Conservation (phyloP, 2,113 vertebrate species). For the Lagopus muta region DNA sequence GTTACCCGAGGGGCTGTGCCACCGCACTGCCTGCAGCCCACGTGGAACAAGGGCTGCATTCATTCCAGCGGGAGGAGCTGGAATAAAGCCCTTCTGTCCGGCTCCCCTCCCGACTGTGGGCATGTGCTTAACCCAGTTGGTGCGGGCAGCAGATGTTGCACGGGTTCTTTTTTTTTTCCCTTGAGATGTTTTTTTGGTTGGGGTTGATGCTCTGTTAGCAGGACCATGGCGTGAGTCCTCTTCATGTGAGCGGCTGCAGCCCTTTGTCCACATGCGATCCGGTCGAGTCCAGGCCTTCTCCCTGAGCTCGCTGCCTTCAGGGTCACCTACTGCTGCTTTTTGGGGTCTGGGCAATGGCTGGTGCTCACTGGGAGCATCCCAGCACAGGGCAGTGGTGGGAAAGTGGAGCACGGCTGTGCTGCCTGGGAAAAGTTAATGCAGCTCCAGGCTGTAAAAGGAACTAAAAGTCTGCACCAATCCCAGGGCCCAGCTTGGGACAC, state of each 20-base stretch:
- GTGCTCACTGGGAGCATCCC: neutral
- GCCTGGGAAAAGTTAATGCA: fast-evolving
- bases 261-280: neutral
- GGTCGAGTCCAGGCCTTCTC: neutral
- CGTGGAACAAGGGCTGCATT: neutral
- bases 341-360: neutral
- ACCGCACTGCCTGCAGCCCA: neutral
- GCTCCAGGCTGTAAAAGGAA: neutral
- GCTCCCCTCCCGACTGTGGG: fast-evolving
- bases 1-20: neutral
- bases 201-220: fast-evolving
- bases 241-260: neutral
- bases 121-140: fast-evolving
- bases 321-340: neutral
- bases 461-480: neutral
- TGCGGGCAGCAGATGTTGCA: fast-evolving
- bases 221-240: fast-evolving
- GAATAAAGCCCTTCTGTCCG: slow-evolving; percentile 38
- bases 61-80: fast-evolving
- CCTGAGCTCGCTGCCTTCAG: fast-evolving
- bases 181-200: neutral
- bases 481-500: fast-evolving
- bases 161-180: neutral
- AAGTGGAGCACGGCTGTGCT: neutral
- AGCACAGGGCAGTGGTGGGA: neutral